Base-by-base conservation (phyloP, 2,888 invertebrate genomes). In the Aleiodes testaceus region DNA sequence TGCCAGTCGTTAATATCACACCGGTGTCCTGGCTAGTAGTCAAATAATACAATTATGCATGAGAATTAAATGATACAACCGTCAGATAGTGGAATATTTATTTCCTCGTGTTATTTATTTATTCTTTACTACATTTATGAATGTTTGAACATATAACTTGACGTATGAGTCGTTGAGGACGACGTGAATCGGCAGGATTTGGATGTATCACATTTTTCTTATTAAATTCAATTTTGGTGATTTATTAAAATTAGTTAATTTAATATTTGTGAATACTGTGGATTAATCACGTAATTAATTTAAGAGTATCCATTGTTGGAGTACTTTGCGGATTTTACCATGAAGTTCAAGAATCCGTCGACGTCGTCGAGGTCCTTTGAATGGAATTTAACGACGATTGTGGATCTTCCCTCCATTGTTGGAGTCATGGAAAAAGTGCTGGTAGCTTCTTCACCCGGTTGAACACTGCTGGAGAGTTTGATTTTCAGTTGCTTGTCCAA, bases 321-420 rank as follows among this genome's bases (percentile, higher is more conserved):
- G 36, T 88, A 89, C 16, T 85, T 82, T 16, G 88, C 89, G 4
- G 89, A 86, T 75, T 89, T 89, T 6, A 95, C 93, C 88, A 92
- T 91, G 78, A 95, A 92, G 65, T 93, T 91, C n/a, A 93, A 86
- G 87, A 93, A 96, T 1, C 97, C 97, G 82, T 97, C 97, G 1
- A 97, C 95, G 84, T 97, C 97, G 75, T 93, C 92, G 79, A 98
- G 90, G 86, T 97, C 96, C 80, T 93, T 95, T 11, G 96, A 95
- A 64, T 91, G 91, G 87, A 97, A 97, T 85, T 96, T 97, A 18
- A 94, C 96, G 22, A 94, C 92, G 74, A 97, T 92, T 16, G 95
- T 95, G 75, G 93, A 93, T 45, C 93, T 91, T 0, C 97, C 97
- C 0, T 92, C 90, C 86, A 93, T 91, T 2, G 92, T 92, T 0